These are phyloP conservation scores for Eublepharis macularius DNA, from an alignment of 2,113 vertebrate species.

Conservation along the genomic window DNA sequence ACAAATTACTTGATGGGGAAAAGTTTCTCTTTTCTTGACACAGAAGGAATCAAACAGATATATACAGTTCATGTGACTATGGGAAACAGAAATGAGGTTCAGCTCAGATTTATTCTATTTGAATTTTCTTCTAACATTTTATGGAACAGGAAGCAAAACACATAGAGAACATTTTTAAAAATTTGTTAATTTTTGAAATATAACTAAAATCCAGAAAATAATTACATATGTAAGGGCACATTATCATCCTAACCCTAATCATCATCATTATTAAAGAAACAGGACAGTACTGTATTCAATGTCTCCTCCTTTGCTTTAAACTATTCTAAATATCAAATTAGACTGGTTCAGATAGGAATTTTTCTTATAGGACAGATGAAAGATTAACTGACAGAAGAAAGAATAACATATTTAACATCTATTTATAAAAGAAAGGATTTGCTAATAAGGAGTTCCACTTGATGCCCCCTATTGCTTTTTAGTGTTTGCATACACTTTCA, in stretches of 20 bases:
- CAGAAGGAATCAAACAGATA: not conserved
- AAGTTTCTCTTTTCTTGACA: not conserved
- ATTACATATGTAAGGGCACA: conserved; percentile 59
- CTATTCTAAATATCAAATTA: conserved; percentile 76
- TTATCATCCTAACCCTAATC: too few relatives aligned
- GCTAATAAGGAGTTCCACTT: conserved; percentile 76
- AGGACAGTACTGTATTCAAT: conserved; percentile 63
- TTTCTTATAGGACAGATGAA: conserved; percentile 73
- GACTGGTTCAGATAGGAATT: conserved; percentile 70
- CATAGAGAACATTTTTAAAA: not conserved
- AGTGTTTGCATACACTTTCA: conserved; percentile 78
- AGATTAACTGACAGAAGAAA: conserved; percentile 79
- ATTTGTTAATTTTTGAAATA: conserved; percentile 52
- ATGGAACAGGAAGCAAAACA: not conserved
- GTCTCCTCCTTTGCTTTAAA: conserved; percentile 65
- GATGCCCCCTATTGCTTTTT: conserved; percentile 71
- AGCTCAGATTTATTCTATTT: not conserved
- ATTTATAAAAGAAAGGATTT: conserved; percentile 74
- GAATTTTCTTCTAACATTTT: conserved; percentile 18
- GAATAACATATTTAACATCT: conserved; percentile 78
- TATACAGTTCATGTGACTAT: conserved; percentile 5
- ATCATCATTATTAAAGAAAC: conserved; percentile 57
- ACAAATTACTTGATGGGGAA: not conserved
- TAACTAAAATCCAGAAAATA: conserved; percentile 53
- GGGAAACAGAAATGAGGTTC: not conserved